Evolutionary conservation across 2,113 vertebrate species (phyloP).

Genomic region (Periophthalmus modestus): DNA sequence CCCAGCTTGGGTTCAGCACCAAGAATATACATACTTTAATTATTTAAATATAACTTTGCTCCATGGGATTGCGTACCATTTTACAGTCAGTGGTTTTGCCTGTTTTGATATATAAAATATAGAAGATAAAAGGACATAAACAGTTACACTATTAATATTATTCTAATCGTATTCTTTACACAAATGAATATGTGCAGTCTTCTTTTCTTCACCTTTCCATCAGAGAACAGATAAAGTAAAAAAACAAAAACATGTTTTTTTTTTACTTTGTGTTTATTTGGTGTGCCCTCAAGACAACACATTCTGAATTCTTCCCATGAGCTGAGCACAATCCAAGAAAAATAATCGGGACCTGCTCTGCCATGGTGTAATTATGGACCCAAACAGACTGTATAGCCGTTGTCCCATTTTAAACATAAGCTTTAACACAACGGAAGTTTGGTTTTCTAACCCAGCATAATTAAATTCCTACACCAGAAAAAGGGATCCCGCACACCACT

Average conservation of each 20-base stretch:
- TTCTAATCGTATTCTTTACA: background rate
- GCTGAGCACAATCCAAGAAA: slow-evolving; percentile 60
- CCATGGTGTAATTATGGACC: slow-evolving; percentile 69
- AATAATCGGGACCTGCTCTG: slow-evolving; percentile 56
- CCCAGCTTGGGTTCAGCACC: background rate
- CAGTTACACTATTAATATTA: slow-evolving; percentile 10
- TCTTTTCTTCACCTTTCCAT: background rate
- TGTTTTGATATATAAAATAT: slow-evolving; percentile 2
- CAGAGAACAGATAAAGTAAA: background rate
- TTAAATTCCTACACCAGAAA: slow-evolving; percentile 61
- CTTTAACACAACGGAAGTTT: slow-evolving; percentile 61
- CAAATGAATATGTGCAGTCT: background rate
- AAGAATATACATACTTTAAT: background rate
- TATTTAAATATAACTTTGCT: too few species aligned
- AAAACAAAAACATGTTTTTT: background rate
- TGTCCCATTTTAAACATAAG: slow-evolving; percentile 59
- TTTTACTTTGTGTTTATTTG: slow-evolving; percentile 56
- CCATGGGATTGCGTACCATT: too few species aligned
- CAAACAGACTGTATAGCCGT: slow-evolving; percentile 58
- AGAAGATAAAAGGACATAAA: slow-evolving; percentile 15
- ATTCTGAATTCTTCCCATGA: slow-evolving; percentile 62
- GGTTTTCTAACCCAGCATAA: slow-evolving; percentile 63
- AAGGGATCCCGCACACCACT: slow-evolving; percentile 27
- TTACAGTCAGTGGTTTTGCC: too few species aligned
- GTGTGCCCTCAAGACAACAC: slow-evolving; percentile 56